Conservation (phyloP, 23 tunicate genomes). For the Halocynthia aurantium region DNA sequence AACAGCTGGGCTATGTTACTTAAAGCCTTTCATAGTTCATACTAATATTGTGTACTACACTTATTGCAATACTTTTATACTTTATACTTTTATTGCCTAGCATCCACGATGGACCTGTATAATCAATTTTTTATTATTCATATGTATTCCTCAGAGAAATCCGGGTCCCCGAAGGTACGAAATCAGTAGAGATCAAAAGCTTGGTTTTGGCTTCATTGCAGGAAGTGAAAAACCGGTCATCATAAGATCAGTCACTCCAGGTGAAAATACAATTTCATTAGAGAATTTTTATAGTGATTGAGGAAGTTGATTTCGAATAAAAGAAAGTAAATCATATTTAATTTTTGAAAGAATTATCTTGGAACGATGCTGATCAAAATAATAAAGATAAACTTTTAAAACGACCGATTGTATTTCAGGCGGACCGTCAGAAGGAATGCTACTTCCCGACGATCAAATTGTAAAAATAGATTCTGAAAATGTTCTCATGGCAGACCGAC, state of each 20-base stretch:
- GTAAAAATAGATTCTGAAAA: slow-evolving; percentile 51
- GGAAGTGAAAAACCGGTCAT: slow-evolving; percentile 86
- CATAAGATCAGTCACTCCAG: slow-evolving; percentile 67
- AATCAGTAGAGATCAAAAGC: slow-evolving; percentile 25
- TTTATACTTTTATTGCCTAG: too few species aligned
- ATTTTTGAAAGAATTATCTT: too few species aligned
- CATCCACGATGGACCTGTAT: too few species aligned
- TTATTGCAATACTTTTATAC: too few species aligned
- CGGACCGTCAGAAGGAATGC: slow-evolving; percentile 57
- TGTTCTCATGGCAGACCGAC: slow-evolving; percentile 38
- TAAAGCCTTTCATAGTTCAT: too few species aligned
- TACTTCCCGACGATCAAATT: slow-evolving; percentile 65
- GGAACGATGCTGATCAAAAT: too few species aligned
- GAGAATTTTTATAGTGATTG: background rate
- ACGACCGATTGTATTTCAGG: slow-evolving; percentile 16
- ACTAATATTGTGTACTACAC: too few species aligned
- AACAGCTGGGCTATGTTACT: background rate
- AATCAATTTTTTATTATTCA: too few species aligned
- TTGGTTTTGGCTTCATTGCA: slow-evolving; percentile 82
- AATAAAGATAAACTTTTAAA: too few species aligned
- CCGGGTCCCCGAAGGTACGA: slow-evolving; percentile 34
- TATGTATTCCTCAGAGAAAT: background rate
- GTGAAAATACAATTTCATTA: background rate
- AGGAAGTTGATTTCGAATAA: background rate
- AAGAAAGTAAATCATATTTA: background rate